Evolutionary conservation across 1,140 invertebrate species (phyloP).

Genomic region (Plodia interpunctella): DNA sequence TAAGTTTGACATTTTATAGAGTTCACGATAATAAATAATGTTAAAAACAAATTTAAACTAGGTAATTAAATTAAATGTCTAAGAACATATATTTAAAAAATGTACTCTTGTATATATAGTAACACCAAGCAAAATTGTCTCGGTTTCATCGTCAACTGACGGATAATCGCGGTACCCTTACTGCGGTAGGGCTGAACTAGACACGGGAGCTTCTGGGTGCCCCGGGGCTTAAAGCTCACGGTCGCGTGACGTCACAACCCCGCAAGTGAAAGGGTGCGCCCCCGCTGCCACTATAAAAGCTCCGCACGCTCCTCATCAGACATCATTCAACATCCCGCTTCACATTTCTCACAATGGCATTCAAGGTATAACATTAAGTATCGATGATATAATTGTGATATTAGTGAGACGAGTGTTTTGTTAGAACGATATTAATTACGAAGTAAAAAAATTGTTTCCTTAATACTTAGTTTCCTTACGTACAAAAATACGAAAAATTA

Average conservation of each 20-base stretch:
- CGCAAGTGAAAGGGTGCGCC: conserved; percentile 66
- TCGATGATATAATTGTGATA: not conserved
- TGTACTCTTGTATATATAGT: no score
- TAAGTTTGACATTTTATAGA: no score
- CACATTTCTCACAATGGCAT: conserved; percentile 57
- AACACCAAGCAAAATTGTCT: no score
- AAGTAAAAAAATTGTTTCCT: no score
- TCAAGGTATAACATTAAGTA: conserved; percentile 44
- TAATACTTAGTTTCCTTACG: no score
- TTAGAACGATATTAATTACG: not conserved
- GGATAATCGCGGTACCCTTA: not conserved
- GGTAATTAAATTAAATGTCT: no score
- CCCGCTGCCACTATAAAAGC: conserved; percentile 58
- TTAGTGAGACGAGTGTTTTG: not conserved
- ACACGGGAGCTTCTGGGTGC: conserved; percentile 30
- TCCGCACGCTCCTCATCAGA: conserved; percentile 40
- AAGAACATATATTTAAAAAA: no score
- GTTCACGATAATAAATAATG: no score
- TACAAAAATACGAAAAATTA: no score
- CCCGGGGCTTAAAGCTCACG: conserved; percentile 48
- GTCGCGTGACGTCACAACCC: conserved; percentile 35
- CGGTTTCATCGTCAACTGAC: no score
- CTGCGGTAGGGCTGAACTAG: conserved; percentile 11
- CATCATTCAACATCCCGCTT: conserved; percentile 57
- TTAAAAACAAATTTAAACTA: no score